Base-by-base conservation (phyloP, 2,797 vertebrate genomes). In the Arnoldichthys spilopterus region DNA sequence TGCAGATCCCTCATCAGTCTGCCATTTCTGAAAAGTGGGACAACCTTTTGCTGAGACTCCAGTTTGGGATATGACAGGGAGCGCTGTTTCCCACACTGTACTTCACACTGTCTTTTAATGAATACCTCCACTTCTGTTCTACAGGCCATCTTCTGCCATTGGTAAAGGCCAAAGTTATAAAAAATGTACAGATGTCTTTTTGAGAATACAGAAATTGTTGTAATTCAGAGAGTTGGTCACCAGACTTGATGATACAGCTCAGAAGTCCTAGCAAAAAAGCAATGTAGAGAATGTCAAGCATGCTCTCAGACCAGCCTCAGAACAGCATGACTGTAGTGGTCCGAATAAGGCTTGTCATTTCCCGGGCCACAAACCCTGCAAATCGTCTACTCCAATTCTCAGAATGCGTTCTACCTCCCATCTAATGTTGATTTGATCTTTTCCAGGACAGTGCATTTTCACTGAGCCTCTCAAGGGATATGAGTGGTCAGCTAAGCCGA, bases 381-480 rank as follows among this genome's bases (percentile, higher is more conserved):
- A 64, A 59, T 73, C 24, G 56, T 78, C 62, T 43, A 20, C 34
- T 73, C 49, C 24, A 45, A 20, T 58, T 24, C 4, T n/a, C 58
- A 16, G 20, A 72, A 69, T 76, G 56, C 76, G 69, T 76, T 67
- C 59, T 47, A 43, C 51, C 66, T 54, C 66, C 51, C 63, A 24
- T 80, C 66, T 72, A 73, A 70, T 74, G 77, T 62, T 70, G 81
- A 76, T 78, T 71, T n/a, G 77, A 70, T 78, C 71, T 82, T 74
- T 40, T 82, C 34, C 69, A 5, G 67, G 16, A 47, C 34, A 37
- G 37, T 66, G 45, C 45, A 12, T 82, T 76, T 63, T 34, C 61
- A 56, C 68, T 49, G 74, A 47, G 28, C 28, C 43, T 62, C 71
- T 43, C 40, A 32, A 75, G 75, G 73, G 63, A 83, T 76, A 85